Evolutionary conservation across 2,113 vertebrate genomes (phyloP).

Genomic region (Ictalurus punctatus): DNA sequence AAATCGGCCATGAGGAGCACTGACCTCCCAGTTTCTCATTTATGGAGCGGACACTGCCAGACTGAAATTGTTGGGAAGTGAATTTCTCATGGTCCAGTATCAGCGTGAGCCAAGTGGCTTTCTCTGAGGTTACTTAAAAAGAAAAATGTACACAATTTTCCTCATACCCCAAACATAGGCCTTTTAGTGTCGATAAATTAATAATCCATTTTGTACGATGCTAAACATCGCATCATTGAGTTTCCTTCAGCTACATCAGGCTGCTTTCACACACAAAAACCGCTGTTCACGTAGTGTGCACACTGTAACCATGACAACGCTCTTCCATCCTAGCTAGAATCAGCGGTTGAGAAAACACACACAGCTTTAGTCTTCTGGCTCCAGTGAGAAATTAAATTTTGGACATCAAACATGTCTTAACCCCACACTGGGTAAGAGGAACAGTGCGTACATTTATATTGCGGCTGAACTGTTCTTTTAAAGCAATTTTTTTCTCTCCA

Average conservation of each 20-base stretch:
- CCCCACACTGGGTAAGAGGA: background rate
- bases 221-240: background rate
- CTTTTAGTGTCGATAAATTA: background rate
- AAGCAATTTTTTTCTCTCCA: background rate
- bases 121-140: background rate
- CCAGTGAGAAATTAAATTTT: background rate
- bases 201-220: background rate
- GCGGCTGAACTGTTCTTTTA: slow-evolving; percentile 3
- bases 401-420: background rate
- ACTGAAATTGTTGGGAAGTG: slow-evolving; percentile 11
- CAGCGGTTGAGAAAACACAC: background rate
- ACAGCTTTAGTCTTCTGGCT: background rate
- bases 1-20: background rate
- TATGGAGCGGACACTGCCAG: background rate
- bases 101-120: background rate
- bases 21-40: slow-evolving; percentile 3
- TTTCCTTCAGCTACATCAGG: background rate
- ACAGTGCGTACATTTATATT: background rate
- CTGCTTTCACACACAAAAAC: background rate
- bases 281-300: background rate
- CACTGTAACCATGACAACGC: background rate
- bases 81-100: background rate
- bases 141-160: slow-evolving; percentile 15
- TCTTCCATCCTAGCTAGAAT: background rate
- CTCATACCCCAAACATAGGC: background rate